A percentile compares a stretch with the other conserved stretches of the same genome.
phyloP scores from a whole-genome alignment of 1,140 invertebrate genomes.

The Lepidostoma basale region DNA sequence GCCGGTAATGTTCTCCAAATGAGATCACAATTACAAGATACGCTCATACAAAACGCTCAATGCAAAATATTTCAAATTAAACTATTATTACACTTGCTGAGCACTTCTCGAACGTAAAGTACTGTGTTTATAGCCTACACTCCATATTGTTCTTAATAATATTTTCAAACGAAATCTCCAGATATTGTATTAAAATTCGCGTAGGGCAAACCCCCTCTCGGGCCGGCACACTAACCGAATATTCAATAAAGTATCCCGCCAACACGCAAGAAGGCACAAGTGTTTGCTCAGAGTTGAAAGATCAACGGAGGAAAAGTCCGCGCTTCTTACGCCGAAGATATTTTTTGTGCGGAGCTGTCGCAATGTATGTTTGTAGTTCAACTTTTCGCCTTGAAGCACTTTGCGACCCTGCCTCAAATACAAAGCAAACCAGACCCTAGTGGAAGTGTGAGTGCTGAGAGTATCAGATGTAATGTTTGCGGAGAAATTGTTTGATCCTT shows the following conservation, averaged over 20 bases:
- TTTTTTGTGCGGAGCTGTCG: too few species aligned
- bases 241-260: neutral
- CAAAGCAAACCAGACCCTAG: neutral
- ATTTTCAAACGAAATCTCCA: neutral
- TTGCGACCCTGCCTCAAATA: neutral
- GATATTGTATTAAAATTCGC: constrained; percentile 3
- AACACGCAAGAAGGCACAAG: neutral
- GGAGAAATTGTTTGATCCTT: too few species aligned
- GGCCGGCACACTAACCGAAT: neutral
- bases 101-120: too few species aligned
- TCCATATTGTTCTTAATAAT: neutral
- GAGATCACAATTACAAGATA: too few species aligned
- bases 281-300: neutral
- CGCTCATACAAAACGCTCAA: too few species aligned
- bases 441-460: too few species aligned
- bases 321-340: neutral
- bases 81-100: too few species aligned
- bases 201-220: neutral
- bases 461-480: too few species aligned
- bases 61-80: too few species aligned
- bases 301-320: neutral
- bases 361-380: neutral
- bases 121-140: too few species aligned
- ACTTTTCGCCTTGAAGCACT: constrained; percentile 1
- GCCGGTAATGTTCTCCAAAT: too few species aligned